These are phyloP conservation scores for Pedionomus torquatus DNA, from an alignment of 2,113 vertebrate genomes.

Conservation along the genomic window DNA sequence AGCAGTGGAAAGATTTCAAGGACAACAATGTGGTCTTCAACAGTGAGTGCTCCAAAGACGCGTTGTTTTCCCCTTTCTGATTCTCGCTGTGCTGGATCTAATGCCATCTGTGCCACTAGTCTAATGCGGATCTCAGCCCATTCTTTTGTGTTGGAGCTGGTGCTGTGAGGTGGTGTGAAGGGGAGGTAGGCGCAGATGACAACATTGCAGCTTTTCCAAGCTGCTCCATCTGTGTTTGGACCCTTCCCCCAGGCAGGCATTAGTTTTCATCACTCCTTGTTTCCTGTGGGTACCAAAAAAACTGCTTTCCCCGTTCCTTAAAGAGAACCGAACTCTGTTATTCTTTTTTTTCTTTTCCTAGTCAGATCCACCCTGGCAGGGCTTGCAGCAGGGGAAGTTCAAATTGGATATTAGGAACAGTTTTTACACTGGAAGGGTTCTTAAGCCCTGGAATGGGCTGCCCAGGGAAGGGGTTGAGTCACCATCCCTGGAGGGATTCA, in stretches of 20 bases:
- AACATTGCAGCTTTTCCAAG: background rate
- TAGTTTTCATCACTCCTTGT: background rate
- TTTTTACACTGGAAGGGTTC: no score
- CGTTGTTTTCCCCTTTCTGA: background rate
- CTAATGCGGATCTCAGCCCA: background rate
- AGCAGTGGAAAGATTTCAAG: conserved; percentile 99
- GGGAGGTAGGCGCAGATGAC: background rate
- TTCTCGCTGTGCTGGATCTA: background rate
- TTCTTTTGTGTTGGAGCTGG: background rate
- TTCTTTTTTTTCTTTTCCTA: background rate
- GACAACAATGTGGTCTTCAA: conserved; percentile 96
- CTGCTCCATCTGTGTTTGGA: background rate
- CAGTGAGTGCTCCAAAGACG: conserved; percentile 77
- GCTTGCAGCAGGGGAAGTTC: no score
- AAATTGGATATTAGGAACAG: no score
- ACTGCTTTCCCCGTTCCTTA: background rate
- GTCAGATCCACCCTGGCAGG: background rate
- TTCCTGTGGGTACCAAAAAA: background rate
- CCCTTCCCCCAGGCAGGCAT: background rate
- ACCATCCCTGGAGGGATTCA: no score
- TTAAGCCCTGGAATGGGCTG: no score
- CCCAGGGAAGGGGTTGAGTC: no score
- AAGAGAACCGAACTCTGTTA: background rate
- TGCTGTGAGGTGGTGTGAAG: background rate
- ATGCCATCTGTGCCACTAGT: background rate